Evolutionary conservation across 2,888 invertebrate species (phyloP).

Genomic region (Sarcophaga variegata): DNA sequence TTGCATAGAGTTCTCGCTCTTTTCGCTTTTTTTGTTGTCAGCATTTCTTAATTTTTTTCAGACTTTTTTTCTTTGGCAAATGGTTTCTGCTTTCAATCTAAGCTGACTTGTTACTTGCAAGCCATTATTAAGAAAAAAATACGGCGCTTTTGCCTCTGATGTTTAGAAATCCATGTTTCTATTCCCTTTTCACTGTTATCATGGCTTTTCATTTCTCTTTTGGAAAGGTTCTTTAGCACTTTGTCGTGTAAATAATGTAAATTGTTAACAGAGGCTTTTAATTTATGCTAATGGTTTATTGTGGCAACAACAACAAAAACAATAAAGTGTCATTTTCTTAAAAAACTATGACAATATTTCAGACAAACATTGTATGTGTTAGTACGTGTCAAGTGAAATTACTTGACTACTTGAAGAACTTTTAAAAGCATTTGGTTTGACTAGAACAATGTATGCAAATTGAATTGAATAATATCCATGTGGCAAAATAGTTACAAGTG

Average conservation of each 20-base stretch:
- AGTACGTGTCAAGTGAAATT: no score
- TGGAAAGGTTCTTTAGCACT: constrained; percentile 38
- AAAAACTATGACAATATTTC: no score
- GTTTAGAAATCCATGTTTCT: not conserved
- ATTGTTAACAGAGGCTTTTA: constrained; percentile 33
- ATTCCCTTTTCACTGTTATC: constrained; percentile 28
- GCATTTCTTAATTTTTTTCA: no score
- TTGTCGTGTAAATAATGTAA: constrained; percentile 39
- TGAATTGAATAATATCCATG: no score
- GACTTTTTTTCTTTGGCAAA: no score
- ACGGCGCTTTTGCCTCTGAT: not conserved
- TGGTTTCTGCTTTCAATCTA: no score
- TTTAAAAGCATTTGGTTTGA: no score
- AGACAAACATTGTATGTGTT: no score
- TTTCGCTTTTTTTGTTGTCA: not conserved
- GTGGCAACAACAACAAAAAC: not conserved
- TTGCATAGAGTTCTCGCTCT: not conserved
- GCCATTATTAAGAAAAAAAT: not conserved
- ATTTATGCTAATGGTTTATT: constrained; percentile 58
- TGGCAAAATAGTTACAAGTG: no score
- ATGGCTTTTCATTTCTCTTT: not conserved
- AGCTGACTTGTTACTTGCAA: constrained; percentile 3
- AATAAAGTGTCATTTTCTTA: no score
- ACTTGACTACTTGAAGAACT: no score
- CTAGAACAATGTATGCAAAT: no score